Conservation (phyloP, 2,797 vertebrate genomes). For the Neosilurus hyrtlii region DNA sequence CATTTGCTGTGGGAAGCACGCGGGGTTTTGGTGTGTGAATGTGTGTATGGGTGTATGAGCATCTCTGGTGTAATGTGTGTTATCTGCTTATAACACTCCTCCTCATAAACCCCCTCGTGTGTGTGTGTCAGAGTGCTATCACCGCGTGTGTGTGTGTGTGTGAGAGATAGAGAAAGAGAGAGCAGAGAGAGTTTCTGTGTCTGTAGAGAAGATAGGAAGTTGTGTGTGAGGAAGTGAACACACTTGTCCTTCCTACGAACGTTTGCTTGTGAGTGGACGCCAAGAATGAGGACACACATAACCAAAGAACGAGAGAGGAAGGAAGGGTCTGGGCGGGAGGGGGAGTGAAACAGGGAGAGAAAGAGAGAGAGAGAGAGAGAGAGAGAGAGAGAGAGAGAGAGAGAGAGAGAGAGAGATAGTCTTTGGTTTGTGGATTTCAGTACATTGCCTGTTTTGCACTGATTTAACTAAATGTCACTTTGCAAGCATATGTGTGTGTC, state of each 20-base stretch:
- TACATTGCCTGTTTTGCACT: not conserved
- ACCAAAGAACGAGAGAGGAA: not conserved
- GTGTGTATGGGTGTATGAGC: not conserved
- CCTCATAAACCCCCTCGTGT: constrained; percentile 7
- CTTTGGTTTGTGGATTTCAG: not conserved
- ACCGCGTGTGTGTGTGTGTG: constrained; percentile 16
- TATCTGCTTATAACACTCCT: constrained; percentile 41
- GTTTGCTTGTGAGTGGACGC: constrained; percentile 6
- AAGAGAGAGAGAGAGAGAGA: constrained; percentile 4
- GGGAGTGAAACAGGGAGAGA: not conserved
- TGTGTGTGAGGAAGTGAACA: constrained; percentile 30
- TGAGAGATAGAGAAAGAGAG: not conserved
- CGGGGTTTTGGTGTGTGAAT: not conserved
- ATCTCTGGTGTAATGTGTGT: not conserved
- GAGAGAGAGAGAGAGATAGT: not conserved
- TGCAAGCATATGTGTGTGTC: not conserved
- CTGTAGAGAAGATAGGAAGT: constrained; percentile 20
- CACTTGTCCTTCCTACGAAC: constrained; percentile 7
- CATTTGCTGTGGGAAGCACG: not conserved
- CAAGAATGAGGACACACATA: constrained; percentile 10
- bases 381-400: not conserved
- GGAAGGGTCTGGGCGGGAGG: not conserved
- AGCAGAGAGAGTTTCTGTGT: constrained; percentile 7
- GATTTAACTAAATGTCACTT: not conserved
- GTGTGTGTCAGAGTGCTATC: not conserved